Evolutionary conservation across 2,113 vertebrate species (phyloP), one percentile per base, ranked within the genome.

Genomic region (Cephalopholis sonnerati): DNA sequence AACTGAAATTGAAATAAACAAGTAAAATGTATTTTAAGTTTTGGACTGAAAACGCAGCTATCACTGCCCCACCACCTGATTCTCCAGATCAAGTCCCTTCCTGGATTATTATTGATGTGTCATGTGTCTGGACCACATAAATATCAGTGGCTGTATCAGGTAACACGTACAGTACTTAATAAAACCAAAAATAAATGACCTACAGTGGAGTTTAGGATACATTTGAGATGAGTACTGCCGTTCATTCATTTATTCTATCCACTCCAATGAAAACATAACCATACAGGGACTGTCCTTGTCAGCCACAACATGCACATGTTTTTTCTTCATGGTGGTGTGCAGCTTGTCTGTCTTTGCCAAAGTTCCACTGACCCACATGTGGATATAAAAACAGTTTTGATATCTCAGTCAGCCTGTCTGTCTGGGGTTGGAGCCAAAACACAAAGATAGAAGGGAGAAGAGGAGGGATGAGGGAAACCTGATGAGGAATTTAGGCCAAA

Each of bases 341-440:
- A 24, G 74, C 51, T 71, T 22, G 7, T 27, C 44, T 10, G 51
- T n/a, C 62, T 46, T 5, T 59, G 75, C 74, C 79, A 81, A 57
- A 48, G 67, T 24, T 83, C 80, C 77, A 77, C 81, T 79, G 84
- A 86, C 81, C 72, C 73, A 83, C 77, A 78, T 89, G 59, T 61
- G 25, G 62, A 71, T n/a, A 11, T 73, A 54, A 73, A 82, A 76
- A 72, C 75, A 66, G 64, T 51, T 15, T 27, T 53, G 54, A 72
- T 76, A 72, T 48, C 20, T 67, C 1, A 66, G 57, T 44, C 54
- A 11, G 51, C 22, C 22, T 20, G 65, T 50, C 65, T 27, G 64
- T 27, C 64, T 50, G 65, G 25, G 65, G 65, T 68, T 51, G 22
- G 46, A 51, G 65, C 46, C 44, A 51, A 32, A 51, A 66, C 58